Percentiles rank a stretch among this genome's conserved stretches.
These are phyloP conservation scores for Lontra canadensis DNA, from an alignment of 2,113 vertebrate genomes.

Conservation along the genomic window DNA sequence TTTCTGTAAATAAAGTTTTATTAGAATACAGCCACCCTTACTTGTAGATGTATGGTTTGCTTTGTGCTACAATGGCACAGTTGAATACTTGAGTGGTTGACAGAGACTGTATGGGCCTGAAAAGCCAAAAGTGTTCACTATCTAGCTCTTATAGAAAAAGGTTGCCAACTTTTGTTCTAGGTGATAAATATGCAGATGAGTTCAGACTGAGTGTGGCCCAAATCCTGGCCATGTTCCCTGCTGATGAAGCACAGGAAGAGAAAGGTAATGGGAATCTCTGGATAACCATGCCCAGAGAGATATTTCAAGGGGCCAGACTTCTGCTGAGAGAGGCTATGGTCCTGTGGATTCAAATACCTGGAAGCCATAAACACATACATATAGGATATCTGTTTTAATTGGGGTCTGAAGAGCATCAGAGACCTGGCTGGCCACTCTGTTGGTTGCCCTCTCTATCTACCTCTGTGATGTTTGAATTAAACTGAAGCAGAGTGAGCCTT, in stretches of 20 bases:
- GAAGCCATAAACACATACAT: background rate
- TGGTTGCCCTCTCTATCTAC: background rate
- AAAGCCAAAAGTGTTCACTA: slow-evolving; percentile 22
- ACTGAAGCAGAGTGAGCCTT: background rate
- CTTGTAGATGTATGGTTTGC: background rate
- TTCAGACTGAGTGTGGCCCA: background rate
- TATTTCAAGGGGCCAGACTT: background rate
- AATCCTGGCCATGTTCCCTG: background rate
- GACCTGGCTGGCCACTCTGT: background rate
- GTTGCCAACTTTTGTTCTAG: background rate
- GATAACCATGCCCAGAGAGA: background rate
- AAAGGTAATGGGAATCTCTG: background rate
- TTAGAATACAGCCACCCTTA: background rate
- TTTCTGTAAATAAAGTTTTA: slow-evolving; percentile 48
- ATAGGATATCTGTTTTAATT: background rate
- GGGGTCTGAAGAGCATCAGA: background rate
- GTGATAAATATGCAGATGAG: background rate
- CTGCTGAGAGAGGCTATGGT: background rate
- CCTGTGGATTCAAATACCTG: background rate
- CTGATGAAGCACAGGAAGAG: background rate
- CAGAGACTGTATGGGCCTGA: background rate
- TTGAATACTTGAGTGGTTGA: background rate
- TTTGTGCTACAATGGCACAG: background rate
- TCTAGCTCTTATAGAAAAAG: background rate
- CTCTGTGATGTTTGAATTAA: slow-evolving; percentile 24